Evolutionary conservation across 2,113 vertebrate species (phyloP), one percentile per base, ranked within the genome.

Genomic region (Lepus timidus): DNA sequence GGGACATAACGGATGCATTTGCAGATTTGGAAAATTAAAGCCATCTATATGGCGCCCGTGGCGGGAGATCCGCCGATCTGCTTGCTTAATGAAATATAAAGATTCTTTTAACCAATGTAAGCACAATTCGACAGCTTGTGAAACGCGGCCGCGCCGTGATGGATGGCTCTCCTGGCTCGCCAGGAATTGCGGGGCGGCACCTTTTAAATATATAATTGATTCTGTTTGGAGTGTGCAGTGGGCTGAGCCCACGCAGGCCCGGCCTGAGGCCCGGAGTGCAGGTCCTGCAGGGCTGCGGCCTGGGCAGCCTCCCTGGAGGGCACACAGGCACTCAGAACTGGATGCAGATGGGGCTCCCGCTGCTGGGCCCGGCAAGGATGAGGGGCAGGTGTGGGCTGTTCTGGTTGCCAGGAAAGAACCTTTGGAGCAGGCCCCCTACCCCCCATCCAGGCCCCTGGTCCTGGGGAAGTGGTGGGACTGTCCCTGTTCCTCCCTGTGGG

Each of bases 41-140:
- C 98, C 98, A 98, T 99, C 98, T 98, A 98, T 98, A 98, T 98
- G 98, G 98, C 97, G 98, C 95, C 98, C 98, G 98, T 98, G 98
- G 97, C 98, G 95, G 98, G 97, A 97, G 97, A 98, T 98, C 98
- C 98, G 98, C 98, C 98, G 98, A 98, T 98, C 98, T 98, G 98
- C 98, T 98, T 99, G 98, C 98, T 98, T 99, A 99, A 99, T 98
- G 98, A 99, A 98, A 99, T 99, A 99, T 99, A 98, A 99, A 99
- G 98, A 99, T 99, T 99, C 98, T 99, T 99, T 99, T 99, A 98
- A 98, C 98, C 98, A 99, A 98, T 98, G 98, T 99, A 99, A 99
- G 98, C 98, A 99, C 98, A 98, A 99, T 99, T 99, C 98, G 98
- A 99, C 98, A 98, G 98, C 98, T 98, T 98, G 98, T 98, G 98